Percentiles rank a stretch among this genome's conserved stretches.
Conservation (phyloP, 1,140 invertebrate genomes). For the Brachionus sp. region DNA sequence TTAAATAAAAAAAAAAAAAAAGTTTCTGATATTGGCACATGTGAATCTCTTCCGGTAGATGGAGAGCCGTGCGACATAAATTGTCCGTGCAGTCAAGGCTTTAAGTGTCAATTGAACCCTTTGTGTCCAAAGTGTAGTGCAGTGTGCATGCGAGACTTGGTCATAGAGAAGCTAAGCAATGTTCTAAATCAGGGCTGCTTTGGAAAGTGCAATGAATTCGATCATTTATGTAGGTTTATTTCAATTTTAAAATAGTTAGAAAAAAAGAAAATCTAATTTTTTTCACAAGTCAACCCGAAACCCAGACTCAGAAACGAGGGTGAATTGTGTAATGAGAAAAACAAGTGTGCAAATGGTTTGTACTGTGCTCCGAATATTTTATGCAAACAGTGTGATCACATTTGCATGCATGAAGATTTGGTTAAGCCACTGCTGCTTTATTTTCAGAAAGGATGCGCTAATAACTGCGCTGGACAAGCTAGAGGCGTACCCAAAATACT, state of each 20-base stretch:
- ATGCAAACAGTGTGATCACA: slow-evolving; percentile 17
- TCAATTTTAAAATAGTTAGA: background rate
- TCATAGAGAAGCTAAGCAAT: background rate
- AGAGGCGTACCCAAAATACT: background rate
- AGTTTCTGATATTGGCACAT: slow-evolving; percentile 12
- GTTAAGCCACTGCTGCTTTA: background rate
- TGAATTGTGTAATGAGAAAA: background rate
- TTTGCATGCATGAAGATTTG: slow-evolving; percentile 24
- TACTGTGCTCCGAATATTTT: slow-evolving; percentile 9
- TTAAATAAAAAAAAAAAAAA: background rate
- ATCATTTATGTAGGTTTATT: background rate
- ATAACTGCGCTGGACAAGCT: background rate
- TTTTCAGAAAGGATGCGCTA: background rate
- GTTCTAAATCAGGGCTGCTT: background rate
- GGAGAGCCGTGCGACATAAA: slow-evolving; percentile 24
- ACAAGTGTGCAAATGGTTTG: background rate
- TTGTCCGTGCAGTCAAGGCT: background rate
- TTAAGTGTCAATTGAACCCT: background rate
- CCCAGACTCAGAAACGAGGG: background rate
- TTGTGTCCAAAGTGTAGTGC: slow-evolving; percentile 17
- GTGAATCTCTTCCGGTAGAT: background rate
- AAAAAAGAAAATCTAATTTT: background rate
- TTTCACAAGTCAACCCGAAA: background rate
- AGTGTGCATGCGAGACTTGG: background rate
- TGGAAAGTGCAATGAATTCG: slow-evolving; percentile 11